These are phyloP conservation scores for Fulica atra DNA, from an alignment of 2,113 vertebrate species.

Conservation along the genomic window DNA sequence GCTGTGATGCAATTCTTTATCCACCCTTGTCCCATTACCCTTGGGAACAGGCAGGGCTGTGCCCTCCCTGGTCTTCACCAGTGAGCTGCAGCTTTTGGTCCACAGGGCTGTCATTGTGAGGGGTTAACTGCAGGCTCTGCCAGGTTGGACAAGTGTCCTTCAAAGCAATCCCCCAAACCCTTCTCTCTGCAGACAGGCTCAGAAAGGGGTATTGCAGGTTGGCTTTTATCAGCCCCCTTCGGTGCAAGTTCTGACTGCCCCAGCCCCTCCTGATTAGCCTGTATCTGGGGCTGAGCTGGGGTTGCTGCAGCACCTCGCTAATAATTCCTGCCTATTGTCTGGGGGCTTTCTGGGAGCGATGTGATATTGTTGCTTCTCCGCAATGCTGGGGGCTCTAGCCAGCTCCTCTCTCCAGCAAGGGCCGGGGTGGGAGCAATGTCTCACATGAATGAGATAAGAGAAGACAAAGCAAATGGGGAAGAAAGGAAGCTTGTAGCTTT, in stretches of 20 bases:
- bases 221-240: neutral
- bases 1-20: neutral
- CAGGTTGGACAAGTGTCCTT: neutral
- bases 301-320: neutral
- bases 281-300: neutral
- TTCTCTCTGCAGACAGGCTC: neutral
- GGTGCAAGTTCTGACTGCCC: accelerated
- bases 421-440: slow-evolving; percentile 2
- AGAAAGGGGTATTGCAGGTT: neutral
- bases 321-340: neutral
- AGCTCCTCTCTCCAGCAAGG: neutral
- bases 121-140: neutral
- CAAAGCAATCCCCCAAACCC: neutral
- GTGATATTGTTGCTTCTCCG: neutral
- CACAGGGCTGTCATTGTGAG: neutral
- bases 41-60: neutral
- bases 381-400: neutral
- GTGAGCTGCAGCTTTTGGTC: neutral
- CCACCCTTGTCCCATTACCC: accelerated
- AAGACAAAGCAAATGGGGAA: slow-evolving; percentile 68
- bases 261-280: neutral
- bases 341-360: neutral
- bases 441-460: slow-evolving; percentile 74
- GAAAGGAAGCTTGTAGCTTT: slow-evolving; percentile 78
- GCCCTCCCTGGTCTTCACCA: neutral